Evolutionary conservation across 2,113 vertebrate species (phyloP).

Genomic region (Antigone vipio): DNA sequence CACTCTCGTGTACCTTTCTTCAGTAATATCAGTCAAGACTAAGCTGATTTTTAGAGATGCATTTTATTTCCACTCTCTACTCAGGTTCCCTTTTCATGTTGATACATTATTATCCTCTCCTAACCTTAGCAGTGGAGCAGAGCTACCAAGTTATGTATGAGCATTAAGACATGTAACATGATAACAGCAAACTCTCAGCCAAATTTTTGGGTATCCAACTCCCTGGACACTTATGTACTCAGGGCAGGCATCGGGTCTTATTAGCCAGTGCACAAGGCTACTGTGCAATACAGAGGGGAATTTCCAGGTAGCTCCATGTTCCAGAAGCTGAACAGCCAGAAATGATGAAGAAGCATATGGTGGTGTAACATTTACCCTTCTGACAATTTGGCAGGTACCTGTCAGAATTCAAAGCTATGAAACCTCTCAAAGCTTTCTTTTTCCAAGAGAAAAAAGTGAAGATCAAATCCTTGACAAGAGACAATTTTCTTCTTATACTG

Average conservation of each 20-base stretch:
- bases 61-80: background rate
- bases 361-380: background rate
- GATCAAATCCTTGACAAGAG: background rate
- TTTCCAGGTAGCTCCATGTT: background rate
- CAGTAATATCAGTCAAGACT: background rate
- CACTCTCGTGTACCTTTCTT: background rate
- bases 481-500: background rate
- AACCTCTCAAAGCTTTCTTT: background rate
- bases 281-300: background rate
- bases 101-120: background rate
- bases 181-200: background rate
- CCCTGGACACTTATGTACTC: background rate
- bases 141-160: constrained; percentile 10
- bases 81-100: background rate
- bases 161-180: background rate
- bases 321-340: background rate
- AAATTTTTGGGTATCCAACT: background rate
- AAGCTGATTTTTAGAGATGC: background rate
- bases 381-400: background rate
- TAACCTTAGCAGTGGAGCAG: constrained; percentile 4
- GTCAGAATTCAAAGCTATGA: background rate
- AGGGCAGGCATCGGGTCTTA: background rate
- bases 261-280: background rate
- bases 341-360: background rate
- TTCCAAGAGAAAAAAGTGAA: background rate